A percentile compares a stretch with the other conserved stretches of the same genome.
These are phyloP conservation scores for Gymnocheta viridis DNA, from an alignment of 2,888 invertebrate genomes.

Conservation along the genomic window DNA sequence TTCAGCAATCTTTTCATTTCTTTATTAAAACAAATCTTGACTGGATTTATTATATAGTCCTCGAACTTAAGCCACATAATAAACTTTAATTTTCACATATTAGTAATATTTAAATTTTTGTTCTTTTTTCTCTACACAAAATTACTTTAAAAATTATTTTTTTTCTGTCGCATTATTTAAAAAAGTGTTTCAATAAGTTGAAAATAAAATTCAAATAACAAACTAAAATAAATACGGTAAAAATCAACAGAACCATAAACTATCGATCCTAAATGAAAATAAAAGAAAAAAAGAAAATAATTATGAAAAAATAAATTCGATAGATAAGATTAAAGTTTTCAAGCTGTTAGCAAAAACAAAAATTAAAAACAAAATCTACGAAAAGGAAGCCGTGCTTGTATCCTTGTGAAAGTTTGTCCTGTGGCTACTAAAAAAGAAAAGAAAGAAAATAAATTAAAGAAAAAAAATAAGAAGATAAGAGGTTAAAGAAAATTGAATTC, in stretches of 20 bases:
- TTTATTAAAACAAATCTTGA: too few relatives aligned
- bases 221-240: not conserved
- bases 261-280: not conserved
- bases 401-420: not conserved
- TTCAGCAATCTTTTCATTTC: too few relatives aligned
- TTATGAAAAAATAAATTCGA: not conserved
- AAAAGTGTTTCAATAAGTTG: constrained; percentile 22
- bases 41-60: too few relatives aligned
- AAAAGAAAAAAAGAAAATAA: not conserved
- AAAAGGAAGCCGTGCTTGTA: constrained; percentile 15
- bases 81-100: too few relatives aligned
- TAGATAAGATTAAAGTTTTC: not conserved
- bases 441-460: not conserved
- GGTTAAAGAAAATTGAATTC: not conserved
- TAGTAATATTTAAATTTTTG: not conserved
- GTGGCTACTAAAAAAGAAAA: not conserved
- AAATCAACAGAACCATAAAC: constrained; percentile 10
- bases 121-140: not conserved
- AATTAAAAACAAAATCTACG: not conserved
- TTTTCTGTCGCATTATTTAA: not conserved
- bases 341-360: too few relatives aligned
- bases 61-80: too few relatives aligned
- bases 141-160: not conserved
- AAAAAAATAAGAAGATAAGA: not conserved
- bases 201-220: not conserved